Base-by-base conservation (phyloP, 2,888 invertebrate species). In the Leucania comma region DNA sequence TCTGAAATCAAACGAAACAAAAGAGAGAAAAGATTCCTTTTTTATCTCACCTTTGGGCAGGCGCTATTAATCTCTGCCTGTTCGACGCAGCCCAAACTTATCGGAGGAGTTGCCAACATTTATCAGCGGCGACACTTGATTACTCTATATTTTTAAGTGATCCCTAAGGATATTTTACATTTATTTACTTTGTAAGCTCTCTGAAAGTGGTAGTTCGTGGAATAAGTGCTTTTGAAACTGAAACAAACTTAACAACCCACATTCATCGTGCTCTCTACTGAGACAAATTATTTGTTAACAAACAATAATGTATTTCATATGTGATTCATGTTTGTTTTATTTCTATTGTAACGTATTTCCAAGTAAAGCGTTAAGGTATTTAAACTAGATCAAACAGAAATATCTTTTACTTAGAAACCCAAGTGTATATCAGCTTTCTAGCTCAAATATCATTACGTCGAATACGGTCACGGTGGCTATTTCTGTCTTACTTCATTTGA, bases 41-140 rank as follows among this genome's bases (percentile, higher is more conserved):
- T 81, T 81, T 75, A 79, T 76, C 81, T 76, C 66, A 82, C 82
- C 82, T 81, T 72, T 61, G 59, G 66, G 58, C 58, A 26, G 50
- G 10, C 48, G 17, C 72, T 56, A 82, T 82, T 69, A 81, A 81
- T 82, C 75, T 82, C 64, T 65, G 72, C 56, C 82, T 59, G 66
- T 56, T 81, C 76, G 82, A 65, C 68, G 72, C 66, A 64, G 63
- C 66, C 69, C 54, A 22, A 82, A 75, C 63, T 78, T 79, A 79
- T 79, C 80, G 66, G 63, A 35, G 29, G 65, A 38, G 56, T 60
- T 56, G 53, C 48, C 26, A 69, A 82, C 82, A 82, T 82, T 81
- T 75, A 73, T 82, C 80, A 81, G 54, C 67, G 58, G 56, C 20
- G 82, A 76, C 72, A 68, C 53, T 57, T 57, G 72, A 59, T 70